These are phyloP conservation scores for Drosophila multiciliata DNA, from an alignment of 2,888 invertebrate genomes.

Conservation along the genomic window DNA sequence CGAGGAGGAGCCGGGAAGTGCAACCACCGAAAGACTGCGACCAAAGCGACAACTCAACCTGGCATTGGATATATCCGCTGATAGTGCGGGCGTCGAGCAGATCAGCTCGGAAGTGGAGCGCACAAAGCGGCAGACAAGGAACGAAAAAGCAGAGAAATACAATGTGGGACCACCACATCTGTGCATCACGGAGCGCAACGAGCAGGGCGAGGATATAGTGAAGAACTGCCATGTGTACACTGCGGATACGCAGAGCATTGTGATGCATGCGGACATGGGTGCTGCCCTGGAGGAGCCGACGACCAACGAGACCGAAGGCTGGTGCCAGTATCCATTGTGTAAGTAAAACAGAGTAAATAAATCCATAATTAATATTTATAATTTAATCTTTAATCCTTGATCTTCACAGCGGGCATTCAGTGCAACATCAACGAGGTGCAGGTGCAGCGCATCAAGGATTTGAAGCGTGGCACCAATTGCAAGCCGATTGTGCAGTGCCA, in stretches of 20 bases:
- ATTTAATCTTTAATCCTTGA: background rate
- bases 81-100: constrained; percentile 70
- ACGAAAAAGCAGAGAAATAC: constrained; percentile 68
- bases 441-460: constrained; percentile 84
- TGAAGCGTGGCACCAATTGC: constrained; percentile 85
- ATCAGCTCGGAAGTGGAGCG: constrained; percentile 69
- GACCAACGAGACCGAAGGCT: constrained; percentile 85
- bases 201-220: constrained; percentile 66
- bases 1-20: constrained; percentile 83
- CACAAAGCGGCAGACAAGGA: constrained; percentile 58
- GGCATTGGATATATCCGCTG: constrained; percentile 46
- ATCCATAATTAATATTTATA: background rate
- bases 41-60: constrained; percentile 38
- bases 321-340: constrained; percentile 90
- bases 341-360: constrained; percentile 63
- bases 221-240: constrained; percentile 88
- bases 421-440: constrained; percentile 88
- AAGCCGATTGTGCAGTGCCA: constrained; percentile 89
- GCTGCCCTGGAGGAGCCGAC: constrained; percentile 85
- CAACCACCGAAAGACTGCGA: constrained; percentile 80
- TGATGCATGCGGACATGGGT: constrained; percentile 86
- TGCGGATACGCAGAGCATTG: constrained; percentile 86
- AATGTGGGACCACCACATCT: constrained; percentile 87
- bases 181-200: constrained; percentile 84
- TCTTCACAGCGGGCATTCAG: constrained; percentile 85